Evolutionary conservation across 2,113 vertebrate species (phyloP), one percentile per base, ranked within the genome.

Genomic region (Tachysurus vachellii): DNA sequence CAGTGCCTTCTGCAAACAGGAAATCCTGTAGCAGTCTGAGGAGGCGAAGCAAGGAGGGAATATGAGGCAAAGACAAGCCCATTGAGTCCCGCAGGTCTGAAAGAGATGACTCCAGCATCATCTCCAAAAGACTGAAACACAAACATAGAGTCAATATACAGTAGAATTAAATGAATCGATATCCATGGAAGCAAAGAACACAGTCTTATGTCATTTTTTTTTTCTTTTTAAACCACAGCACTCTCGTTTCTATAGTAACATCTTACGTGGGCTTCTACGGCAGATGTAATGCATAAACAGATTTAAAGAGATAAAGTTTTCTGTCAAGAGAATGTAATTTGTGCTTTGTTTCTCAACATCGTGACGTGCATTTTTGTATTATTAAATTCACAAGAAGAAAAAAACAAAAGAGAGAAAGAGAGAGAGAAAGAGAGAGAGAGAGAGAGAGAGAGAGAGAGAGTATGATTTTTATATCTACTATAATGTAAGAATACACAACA

Each of bases 61-160:
- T 94, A 92, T 97, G 95, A 0, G 96, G 94, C 88, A 96, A 89
- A 28, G 91, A 26, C 1, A 94, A 90, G 0, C 93, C 89, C 0
- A 95, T 92, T 0, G 95, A 92, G 2, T 97, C 96, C 89, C 96
- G 96, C 90, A 99, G 92, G 90, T 99, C 98, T 0, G 96, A 97
- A 91, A 98, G 89, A 0, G 97, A 97, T 0, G 98, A 99, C 92
- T 99, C 98, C 94, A 99, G 90, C 98, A 99, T 99, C 98, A 99
- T 97, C 95, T 99, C 98, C 93, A 99, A 91, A 83, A 99, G 94
- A 93, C 98, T 99, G 91, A 0, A 59, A 88, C 62, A 82, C 61
- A 82, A 71, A 91, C 86, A 11, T 1, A 80, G n/a, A 80, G 16
- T 80, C 2, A 4, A 44, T 61, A 61, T 8, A 80, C 4, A 80